These are phyloP conservation scores for Choloepus hoffmanni DNA, from an alignment of 2,113 vertebrate genomes.

Conservation along the genomic window DNA sequence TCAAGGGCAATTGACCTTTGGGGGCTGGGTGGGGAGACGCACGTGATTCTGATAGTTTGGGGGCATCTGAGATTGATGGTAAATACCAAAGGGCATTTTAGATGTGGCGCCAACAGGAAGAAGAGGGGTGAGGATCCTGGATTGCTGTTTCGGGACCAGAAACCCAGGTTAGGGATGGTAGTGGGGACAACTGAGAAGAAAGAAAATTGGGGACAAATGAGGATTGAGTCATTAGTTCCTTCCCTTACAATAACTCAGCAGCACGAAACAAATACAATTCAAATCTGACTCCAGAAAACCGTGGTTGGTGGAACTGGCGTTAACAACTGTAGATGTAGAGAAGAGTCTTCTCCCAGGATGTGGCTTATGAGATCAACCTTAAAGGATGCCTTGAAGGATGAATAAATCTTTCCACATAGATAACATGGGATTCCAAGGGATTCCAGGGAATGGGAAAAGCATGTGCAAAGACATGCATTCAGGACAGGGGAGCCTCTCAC, in stretches of 20 bases:
- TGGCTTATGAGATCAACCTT: background rate
- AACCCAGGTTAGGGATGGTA: background rate
- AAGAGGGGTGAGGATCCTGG: background rate
- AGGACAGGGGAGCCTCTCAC: no score
- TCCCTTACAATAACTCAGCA: background rate
- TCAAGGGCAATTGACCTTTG: background rate
- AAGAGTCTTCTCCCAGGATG: background rate
- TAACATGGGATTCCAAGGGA: rapidly evolving
- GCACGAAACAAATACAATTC: background rate
- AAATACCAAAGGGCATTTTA: background rate
- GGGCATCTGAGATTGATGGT: background rate
- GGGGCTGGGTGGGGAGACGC: background rate
- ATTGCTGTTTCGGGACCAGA: background rate
- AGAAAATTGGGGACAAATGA: background rate
- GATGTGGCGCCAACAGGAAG: background rate
- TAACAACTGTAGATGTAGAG: background rate
- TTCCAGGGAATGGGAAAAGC: background rate
- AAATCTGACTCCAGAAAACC: background rate
- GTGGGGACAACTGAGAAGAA: background rate
- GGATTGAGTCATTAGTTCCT: background rate
- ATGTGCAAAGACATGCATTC: background rate
- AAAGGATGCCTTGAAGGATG: background rate
- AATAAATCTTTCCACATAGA: background rate
- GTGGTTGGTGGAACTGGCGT: background rate
- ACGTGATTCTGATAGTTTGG: background rate